These are phyloP conservation scores for Ctena decussata DNA, from an alignment of 2,888 invertebrate genomes.

Conservation along the genomic window DNA sequence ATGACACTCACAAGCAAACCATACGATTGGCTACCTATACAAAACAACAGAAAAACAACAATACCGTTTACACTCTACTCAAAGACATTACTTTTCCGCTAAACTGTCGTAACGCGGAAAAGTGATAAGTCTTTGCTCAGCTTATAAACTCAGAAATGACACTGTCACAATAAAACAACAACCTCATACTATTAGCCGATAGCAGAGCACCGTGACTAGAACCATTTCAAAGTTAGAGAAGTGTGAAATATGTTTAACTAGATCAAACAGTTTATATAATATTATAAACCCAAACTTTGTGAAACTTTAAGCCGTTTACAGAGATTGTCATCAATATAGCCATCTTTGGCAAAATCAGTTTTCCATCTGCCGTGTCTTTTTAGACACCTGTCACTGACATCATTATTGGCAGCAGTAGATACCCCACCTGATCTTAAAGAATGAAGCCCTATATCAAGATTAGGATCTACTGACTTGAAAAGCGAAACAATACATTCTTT, in stretches of 20 bases:
- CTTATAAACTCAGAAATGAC: too few species aligned
- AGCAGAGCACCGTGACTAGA: background rate
- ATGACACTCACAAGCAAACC: too few species aligned
- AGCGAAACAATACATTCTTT: conserved; percentile 29
- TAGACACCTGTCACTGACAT: conserved; percentile 23
- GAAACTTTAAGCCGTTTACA: background rate
- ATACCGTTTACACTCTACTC: too few species aligned
- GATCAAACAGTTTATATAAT: too few species aligned
- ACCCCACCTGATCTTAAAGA: conserved; percentile 19
- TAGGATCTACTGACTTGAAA: conserved; percentile 20
- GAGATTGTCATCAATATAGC: background rate
- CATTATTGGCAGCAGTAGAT: conserved; percentile 11
- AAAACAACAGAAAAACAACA: too few species aligned
- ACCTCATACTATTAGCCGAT: background rate
- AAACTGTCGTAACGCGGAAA: too few species aligned
- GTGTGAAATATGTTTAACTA: background rate
- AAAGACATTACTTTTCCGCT: too few species aligned
- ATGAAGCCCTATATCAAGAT: conserved; percentile 14
- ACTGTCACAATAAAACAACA: too few species aligned
- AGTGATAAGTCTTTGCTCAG: background rate
- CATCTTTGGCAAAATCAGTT: background rate
- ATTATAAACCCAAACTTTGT: background rate
- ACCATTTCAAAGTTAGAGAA: background rate
- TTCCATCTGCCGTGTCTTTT: conserved; percentile 38
- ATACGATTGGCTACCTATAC: too few species aligned